A percentile compares a stretch with the other conserved stretches of the same genome.
Conservation (phyloP, 2,797 vertebrate species). For the Sebastes cheni region DNA sequence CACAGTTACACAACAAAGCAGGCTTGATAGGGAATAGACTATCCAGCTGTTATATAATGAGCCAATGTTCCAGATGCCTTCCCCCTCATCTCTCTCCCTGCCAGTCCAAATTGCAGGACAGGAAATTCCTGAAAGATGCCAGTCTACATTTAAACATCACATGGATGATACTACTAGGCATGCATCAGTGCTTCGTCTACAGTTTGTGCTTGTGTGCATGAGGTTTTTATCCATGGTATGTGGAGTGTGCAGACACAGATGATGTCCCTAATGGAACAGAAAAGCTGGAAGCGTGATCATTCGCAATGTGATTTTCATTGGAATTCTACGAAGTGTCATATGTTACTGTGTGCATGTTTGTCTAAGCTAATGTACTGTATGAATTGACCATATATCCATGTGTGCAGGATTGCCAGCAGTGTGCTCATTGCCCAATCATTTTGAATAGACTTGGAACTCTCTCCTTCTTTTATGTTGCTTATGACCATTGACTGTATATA, state of each 20-base stretch:
- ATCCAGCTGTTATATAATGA: constrained; percentile 27
- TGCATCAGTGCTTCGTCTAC: neutral
- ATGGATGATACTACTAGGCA: constrained; percentile 2
- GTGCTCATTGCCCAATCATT: neutral
- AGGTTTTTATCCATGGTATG: neutral
- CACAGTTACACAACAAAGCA: constrained; percentile 1
- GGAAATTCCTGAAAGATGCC: constrained; percentile 27
- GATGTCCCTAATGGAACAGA: neutral
- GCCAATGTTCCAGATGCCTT: constrained; percentile 19
- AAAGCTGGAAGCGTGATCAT: neutral
- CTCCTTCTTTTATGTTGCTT: neutral
- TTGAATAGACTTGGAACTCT: neutral
- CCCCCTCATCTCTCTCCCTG: constrained; percentile 1
- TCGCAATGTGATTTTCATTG: neutral
- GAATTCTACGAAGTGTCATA: neutral
- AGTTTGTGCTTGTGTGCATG: neutral
- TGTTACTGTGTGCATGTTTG: constrained; percentile 7
- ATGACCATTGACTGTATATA: too few species aligned
- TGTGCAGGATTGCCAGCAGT: neutral
- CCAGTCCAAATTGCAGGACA: constrained; percentile 20
- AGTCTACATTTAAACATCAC: constrained; percentile 12
- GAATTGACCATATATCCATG: neutral
- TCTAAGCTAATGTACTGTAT: constrained; percentile 19
- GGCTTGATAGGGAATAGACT: neutral
- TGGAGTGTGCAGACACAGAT: neutral